Percentiles rank a stretch among this genome's conserved stretches.
These are phyloP conservation scores for Micrastur ruficollis DNA, from an alignment of 2,797 vertebrate species.

Conservation along the genomic window DNA sequence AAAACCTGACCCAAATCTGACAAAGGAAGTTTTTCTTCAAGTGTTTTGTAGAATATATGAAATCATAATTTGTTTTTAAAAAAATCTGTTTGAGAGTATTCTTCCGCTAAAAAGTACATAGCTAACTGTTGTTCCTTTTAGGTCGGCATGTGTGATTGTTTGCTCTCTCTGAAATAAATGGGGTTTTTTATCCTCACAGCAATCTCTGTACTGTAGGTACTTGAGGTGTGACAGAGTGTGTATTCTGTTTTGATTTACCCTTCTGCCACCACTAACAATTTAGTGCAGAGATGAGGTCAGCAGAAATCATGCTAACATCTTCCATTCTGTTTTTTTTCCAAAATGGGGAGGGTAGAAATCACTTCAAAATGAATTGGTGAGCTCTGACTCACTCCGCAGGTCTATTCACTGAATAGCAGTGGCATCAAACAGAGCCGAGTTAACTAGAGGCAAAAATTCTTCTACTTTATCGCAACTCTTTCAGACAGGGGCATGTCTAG, in stretches of 20 bases:
- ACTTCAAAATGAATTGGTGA: not conserved
- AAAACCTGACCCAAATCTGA: not conserved
- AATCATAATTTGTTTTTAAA: not conserved
- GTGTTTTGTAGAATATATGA: not conserved
- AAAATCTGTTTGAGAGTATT: not conserved
- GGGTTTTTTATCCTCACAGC: not conserved
- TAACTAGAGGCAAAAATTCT: not conserved
- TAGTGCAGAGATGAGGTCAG: not conserved
- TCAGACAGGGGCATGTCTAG: not conserved
- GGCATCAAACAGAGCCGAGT: not conserved
- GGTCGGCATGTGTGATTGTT: not conserved
- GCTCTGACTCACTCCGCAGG: not conserved
- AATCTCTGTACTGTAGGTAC: not conserved
- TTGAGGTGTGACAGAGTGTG: not conserved
- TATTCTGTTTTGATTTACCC: not conserved
- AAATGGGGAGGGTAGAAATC: not conserved
- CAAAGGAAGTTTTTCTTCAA: not conserved
- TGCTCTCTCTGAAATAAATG: not conserved
- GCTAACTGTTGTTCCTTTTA: not conserved
- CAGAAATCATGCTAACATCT: not conserved
- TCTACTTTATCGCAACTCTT: not conserved
- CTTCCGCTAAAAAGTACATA: not conserved
- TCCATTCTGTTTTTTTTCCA: not conserved
- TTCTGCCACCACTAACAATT: not conserved
- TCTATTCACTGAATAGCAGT: not conserved